A percentile compares a stretch with the other conserved stretches of the same genome.
These are phyloP conservation scores for Erpetoichthys calabaricus DNA, from an alignment of 2,797 vertebrate species.

Conservation along the genomic window DNA sequence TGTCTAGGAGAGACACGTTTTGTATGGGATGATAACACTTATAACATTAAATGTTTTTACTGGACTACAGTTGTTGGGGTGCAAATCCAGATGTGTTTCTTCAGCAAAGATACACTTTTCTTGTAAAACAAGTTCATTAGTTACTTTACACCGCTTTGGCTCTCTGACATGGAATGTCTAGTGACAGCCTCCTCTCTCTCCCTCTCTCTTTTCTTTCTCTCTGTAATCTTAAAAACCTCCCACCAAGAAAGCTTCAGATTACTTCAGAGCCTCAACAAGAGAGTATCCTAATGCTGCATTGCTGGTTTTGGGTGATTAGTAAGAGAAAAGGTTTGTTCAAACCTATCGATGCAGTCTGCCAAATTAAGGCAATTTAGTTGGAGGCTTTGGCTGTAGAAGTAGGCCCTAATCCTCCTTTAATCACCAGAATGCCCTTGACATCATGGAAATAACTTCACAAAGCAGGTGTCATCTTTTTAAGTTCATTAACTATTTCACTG, in stretches of 20 bases:
- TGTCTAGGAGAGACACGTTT: constrained; percentile 39
- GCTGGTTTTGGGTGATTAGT: constrained; percentile 40
- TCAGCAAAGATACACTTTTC: constrained; percentile 50
- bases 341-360: constrained; percentile 32
- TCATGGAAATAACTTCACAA: constrained; percentile 50
- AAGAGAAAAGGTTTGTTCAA: constrained; percentile 39
- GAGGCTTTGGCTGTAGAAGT: constrained; percentile 40
- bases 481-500: constrained; percentile 41
- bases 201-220: constrained; percentile 22
- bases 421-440: constrained; percentile 50
- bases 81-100: constrained; percentile 59
- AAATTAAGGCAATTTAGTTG: constrained; percentile 48
- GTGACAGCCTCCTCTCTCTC: constrained; percentile 42
- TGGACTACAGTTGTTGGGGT: constrained; percentile 46
- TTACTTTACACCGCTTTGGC: constrained; percentile 40
- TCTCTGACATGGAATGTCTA: constrained; percentile 48
- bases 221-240: constrained; percentile 44
- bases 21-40: constrained; percentile 47
- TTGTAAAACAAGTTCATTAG: constrained; percentile 59
- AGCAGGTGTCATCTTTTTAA: constrained; percentile 47
- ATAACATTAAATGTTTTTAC: constrained; percentile 54
- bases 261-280: constrained; percentile 27
- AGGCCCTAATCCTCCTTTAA: constrained; percentile 45
- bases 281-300: constrained; percentile 28
- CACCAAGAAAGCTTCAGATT: constrained; percentile 43